phyloP scores from a whole-genome alignment of 2,888 invertebrate genomes.

The Macrosiphum euphorbiae region DNA sequence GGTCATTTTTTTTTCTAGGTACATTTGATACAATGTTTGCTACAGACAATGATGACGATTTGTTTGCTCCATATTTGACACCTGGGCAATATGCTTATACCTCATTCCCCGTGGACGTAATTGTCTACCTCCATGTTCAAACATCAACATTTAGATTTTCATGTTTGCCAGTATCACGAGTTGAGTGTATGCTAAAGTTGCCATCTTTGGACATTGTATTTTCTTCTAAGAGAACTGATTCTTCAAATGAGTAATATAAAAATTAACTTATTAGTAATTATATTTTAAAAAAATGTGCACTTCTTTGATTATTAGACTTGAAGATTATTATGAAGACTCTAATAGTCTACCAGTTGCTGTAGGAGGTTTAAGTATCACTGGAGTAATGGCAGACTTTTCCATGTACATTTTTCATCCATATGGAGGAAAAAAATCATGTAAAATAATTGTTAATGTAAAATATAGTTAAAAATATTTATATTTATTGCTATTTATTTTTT shows the following conservation, averaged over 20 bases:
- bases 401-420: slow-evolving; percentile 99
- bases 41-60: slow-evolving; percentile 65
- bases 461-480: background rate
- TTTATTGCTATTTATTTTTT: background rate
- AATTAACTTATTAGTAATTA: background rate
- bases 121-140: slow-evolving; percentile 98
- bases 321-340: slow-evolving; percentile 64
- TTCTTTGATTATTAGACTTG: slow-evolving; percentile 54
- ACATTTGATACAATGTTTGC: slow-evolving; percentile 63
- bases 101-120: slow-evolving; percentile 98
- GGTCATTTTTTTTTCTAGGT: slow-evolving; percentile 34
- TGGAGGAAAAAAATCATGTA: slow-evolving; percentile 88
- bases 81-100: slow-evolving; percentile 85
- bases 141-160: slow-evolving; percentile 96
- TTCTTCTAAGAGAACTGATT: slow-evolving; percentile 89
- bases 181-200: slow-evolving; percentile 94
- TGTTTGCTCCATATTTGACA: slow-evolving; percentile 66
- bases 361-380: slow-evolving; percentile 93
- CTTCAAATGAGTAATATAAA: slow-evolving; percentile 73
- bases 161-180: slow-evolving; percentile 93
- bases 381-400: slow-evolving; percentile 96
- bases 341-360: slow-evolving; percentile 72
- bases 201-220: slow-evolving; percentile 98
- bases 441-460: slow-evolving; percentile 29
- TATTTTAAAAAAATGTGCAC: background rate